phyloP scores from a whole-genome alignment of 2,888 invertebrate genomes.

The Timandra comae region DNA sequence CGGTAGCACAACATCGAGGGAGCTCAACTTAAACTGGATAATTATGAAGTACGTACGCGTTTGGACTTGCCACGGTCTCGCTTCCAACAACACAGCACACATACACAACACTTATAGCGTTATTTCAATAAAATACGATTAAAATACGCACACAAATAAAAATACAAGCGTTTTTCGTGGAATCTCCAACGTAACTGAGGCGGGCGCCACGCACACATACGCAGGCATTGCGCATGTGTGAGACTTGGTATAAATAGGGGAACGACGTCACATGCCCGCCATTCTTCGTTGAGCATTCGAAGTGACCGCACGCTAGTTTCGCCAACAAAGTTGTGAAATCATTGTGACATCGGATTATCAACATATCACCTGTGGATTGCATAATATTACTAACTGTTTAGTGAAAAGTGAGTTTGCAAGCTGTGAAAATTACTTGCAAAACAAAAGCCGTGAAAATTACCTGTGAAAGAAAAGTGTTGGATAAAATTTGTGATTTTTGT shows the following conservation, averaged over 20 bases:
- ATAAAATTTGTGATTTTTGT: conserved; percentile 46
- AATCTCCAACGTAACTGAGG: conserved; percentile 44
- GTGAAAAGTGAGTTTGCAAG: conserved; percentile 42
- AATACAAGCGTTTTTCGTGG: conserved; percentile 48
- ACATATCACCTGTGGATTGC: conserved; percentile 34
- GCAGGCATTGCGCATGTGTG: conserved; percentile 33
- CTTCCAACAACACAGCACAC: conserved; percentile 30
- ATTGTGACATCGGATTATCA: conserved; percentile 56
- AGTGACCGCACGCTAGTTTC: conserved; percentile 40
- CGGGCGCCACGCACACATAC: conserved; percentile 50
- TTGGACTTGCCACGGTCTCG: conserved; percentile 34
- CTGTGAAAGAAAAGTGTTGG: conserved; percentile 13
- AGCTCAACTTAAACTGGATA: conserved; percentile 23
- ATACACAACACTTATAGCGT: conserved; percentile 23
- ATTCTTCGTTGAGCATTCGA: conserved; percentile 40
- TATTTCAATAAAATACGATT: conserved; percentile 28
- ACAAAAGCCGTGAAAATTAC: conserved; percentile 31
- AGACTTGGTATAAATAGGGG: conserved; percentile 32
- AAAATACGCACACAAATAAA: conserved; percentile 30
- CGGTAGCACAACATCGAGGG: conserved; percentile 25
- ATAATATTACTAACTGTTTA: conserved; percentile 25
- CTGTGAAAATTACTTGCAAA: conserved; percentile 38
- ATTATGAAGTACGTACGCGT: conserved; percentile 33
- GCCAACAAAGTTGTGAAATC: conserved; percentile 56
- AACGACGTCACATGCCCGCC: conserved; percentile 30